phyloP scores from a whole-genome alignment of 2,113 vertebrate species.

The Probosciger aterrimus region DNA sequence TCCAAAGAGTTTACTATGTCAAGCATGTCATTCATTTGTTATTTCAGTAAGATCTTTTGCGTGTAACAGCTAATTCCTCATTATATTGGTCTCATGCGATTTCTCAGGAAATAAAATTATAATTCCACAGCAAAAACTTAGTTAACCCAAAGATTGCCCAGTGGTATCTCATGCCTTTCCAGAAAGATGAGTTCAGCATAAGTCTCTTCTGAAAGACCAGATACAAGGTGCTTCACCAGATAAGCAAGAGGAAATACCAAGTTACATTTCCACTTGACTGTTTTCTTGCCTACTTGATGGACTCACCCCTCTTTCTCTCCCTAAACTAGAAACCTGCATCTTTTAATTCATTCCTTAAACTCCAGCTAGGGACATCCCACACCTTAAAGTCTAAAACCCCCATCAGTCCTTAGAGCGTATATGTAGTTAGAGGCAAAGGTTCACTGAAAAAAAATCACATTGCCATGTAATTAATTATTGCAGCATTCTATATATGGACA shows the following conservation, averaged over 20 bases:
- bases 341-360: neutral
- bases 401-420: neutral
- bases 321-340: neutral
- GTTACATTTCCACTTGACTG: neutral
- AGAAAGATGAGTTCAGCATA: neutral
- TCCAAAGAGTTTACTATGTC: neutral
- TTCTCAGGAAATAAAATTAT: slow-evolving; percentile 60
- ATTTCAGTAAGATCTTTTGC: neutral
- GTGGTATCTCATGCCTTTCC: neutral
- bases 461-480: neutral
- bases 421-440: neutral
- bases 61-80: slow-evolving; percentile 22
- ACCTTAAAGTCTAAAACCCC: neutral
- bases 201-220: neutral
- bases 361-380: neutral
- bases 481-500: neutral
- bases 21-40: neutral
- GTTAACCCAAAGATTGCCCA: slow-evolving; percentile 13
- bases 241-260: neutral
- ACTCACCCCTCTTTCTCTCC: neutral
- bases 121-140: neutral
- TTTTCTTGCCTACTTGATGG: neutral
- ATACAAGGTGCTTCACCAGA: neutral
- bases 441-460: neutral
- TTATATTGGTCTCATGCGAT: slow-evolving; percentile 30